phyloP scores from a whole-genome alignment of 2,888 invertebrate genomes.

The Synergus umbraculus region DNA sequence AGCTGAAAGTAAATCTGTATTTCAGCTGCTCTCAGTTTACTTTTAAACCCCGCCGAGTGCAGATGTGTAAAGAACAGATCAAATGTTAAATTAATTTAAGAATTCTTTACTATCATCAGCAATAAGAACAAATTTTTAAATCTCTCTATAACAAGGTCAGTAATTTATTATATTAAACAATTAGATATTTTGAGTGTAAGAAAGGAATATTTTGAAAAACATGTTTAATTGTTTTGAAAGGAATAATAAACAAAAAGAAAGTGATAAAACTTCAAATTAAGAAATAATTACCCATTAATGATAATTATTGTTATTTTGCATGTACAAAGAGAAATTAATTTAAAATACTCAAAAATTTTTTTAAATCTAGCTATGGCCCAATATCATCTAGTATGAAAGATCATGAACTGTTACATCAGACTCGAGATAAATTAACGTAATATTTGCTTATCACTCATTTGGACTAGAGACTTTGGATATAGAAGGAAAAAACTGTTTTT shows the following conservation, averaged over 20 bases:
- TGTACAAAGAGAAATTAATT: too few species aligned
- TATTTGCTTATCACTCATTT: neutral
- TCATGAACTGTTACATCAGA: neutral
- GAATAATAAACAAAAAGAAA: too few species aligned
- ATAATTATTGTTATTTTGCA: too few species aligned
- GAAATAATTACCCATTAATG: too few species aligned
- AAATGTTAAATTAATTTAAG: neutral
- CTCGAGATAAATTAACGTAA: neutral
- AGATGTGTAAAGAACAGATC: neutral
- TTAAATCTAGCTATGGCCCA: too few species aligned
- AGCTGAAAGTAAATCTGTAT: constrained; percentile 46
- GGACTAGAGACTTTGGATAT: neutral
- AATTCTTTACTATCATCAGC: too few species aligned
- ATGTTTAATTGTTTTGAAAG: neutral
- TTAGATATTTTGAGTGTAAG: neutral
- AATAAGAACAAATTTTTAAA: neutral
- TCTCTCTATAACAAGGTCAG: neutral
- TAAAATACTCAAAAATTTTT: too few species aligned
- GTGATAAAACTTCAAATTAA: too few species aligned
- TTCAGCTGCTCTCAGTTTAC: neutral
- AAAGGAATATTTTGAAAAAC: neutral
- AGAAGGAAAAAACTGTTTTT: too few species aligned
- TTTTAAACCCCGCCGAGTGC: neutral
- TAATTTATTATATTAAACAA: neutral
- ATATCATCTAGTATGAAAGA: neutral